phyloP scores from a whole-genome alignment of 2,797 vertebrate species.

The Valencia hispanica region DNA sequence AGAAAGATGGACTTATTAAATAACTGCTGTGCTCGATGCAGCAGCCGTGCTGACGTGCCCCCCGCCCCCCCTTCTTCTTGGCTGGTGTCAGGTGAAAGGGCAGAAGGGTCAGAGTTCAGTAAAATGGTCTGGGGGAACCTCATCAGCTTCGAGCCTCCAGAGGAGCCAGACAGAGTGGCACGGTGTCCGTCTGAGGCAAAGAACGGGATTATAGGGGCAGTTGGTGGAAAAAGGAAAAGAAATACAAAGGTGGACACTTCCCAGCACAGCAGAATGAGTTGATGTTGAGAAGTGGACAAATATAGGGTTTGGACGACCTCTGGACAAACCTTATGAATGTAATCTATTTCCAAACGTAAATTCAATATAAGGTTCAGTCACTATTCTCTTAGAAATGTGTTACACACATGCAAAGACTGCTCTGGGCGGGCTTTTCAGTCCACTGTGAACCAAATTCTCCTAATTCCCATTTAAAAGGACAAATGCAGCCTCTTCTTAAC shows the following conservation, averaged over 20 bases:
- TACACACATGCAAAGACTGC: neutral
- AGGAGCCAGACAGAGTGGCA: constrained; percentile 68
- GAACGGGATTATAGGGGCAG: constrained; percentile 80
- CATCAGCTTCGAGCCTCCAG: constrained; percentile 77
- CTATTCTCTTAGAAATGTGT: neutral
- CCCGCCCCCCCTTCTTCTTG: constrained; percentile 47
- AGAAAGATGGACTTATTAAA: constrained; percentile 6
- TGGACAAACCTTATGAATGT: neutral
- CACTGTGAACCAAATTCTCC: neutral
- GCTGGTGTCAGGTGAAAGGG: constrained; percentile 75
- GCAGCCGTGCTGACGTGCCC: constrained; percentile 52
- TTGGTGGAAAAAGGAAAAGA: constrained; percentile 69
- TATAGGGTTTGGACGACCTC: neutral
- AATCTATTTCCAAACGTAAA: neutral
- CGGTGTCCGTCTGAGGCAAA: constrained; percentile 78
- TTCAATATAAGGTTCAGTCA: neutral
- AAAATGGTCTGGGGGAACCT: constrained; percentile 75
- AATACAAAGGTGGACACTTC: constrained; percentile 45
- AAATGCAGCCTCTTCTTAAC: neutral
- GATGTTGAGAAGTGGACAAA: neutral
- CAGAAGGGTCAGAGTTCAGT: constrained; percentile 79
- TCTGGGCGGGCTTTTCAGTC: neutral
- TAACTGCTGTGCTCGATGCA: neutral
- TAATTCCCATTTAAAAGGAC: neutral
- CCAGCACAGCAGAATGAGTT: neutral